A percentile compares a stretch with the other conserved stretches of the same genome.
Conservation (phyloP, 2,888 invertebrate species). For the Frankliniella intonsa region DNA sequence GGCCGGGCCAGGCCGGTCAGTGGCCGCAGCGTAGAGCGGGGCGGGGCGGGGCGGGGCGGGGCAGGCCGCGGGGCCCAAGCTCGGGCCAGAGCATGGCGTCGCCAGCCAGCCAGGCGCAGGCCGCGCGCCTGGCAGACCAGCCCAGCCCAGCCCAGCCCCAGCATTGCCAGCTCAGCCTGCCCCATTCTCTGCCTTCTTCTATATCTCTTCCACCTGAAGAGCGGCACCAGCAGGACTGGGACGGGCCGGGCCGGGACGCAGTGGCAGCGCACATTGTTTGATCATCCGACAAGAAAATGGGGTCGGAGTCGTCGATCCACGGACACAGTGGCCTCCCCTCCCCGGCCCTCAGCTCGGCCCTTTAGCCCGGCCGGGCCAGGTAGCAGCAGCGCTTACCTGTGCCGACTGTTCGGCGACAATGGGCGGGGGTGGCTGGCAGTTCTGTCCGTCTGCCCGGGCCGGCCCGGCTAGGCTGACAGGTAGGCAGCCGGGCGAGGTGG, state of each 20-base stretch:
- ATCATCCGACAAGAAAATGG: slow-evolving; percentile 4
- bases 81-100: background rate
- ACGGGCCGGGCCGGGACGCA: no score
- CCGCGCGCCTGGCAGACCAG: background rate
- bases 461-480: background rate
- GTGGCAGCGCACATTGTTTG: background rate
- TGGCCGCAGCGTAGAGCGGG: background rate
- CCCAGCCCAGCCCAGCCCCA: no score
- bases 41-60: background rate
- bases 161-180: no score
- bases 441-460: background rate
- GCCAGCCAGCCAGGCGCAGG: background rate
- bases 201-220: no score
- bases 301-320: background rate
- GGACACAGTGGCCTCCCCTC: background rate
- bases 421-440: slow-evolving; percentile 41
- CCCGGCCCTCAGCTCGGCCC: background rate
- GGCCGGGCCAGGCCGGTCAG: background rate
- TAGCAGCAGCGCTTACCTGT: slow-evolving; percentile 4
- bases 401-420: background rate
- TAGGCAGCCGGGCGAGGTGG: no score
- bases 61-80: background rate
- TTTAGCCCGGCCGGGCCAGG: background rate
- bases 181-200: no score
- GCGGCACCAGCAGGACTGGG: no score